These are phyloP conservation scores for Taenaris catops DNA, from an alignment of 2,888 invertebrate species.

Conservation along the genomic window DNA sequence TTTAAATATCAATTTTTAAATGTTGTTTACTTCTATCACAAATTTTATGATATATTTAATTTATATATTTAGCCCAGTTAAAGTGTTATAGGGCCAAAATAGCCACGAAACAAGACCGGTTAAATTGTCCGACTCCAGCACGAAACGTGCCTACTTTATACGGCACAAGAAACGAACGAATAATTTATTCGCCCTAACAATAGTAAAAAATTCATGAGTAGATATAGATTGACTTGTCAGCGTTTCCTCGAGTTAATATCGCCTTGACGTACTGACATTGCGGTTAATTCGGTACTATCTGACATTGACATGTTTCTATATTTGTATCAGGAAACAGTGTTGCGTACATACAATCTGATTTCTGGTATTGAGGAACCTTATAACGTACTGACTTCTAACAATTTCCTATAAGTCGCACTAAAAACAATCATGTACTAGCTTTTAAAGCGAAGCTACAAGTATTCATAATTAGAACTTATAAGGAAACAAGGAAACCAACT, in stretches of 20 bases:
- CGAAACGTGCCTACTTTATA: no score
- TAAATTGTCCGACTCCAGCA: no score
- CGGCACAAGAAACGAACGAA: no score
- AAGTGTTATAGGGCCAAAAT: no score
- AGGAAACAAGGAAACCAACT: no score
- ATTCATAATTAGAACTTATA: no score
- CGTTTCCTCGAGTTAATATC: conserved; percentile 49
- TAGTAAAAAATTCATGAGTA: neutral
- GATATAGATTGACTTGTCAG: conserved; percentile 3
- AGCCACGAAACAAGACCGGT: no score
- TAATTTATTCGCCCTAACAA: neutral
- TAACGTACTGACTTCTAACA: neutral
- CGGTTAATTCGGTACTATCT: conserved; percentile 61
- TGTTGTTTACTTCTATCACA: no score
- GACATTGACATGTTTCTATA: conserved; percentile 70
- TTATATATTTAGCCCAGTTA: no score
- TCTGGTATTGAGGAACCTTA: conserved; percentile 8
- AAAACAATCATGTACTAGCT: neutral
- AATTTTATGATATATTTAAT: no score
- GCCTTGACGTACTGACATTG: conserved; percentile 65
- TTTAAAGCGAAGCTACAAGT: no score
- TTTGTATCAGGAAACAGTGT: conserved; percentile 59
- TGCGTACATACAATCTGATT: conserved; percentile 3
- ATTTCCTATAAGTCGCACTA: conserved; percentile 1
- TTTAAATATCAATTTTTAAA: no score